phyloP scores from a whole-genome alignment of 1,140 invertebrate genomes.

The Paraescarpia echinospica region DNA sequence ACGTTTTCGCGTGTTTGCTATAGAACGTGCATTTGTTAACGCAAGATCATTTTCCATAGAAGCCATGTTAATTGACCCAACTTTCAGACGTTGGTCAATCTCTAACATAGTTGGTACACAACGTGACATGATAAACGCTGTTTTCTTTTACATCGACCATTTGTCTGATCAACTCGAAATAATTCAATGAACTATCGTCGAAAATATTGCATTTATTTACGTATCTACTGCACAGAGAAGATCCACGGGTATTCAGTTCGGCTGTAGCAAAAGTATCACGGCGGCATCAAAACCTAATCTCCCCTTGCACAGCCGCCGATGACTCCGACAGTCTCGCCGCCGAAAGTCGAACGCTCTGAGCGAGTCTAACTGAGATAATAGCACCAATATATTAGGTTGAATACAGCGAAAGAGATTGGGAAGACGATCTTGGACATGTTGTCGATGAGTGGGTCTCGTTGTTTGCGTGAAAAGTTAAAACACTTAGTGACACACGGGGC shows the following conservation, averaged over 20 bases:
- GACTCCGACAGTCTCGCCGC: no score
- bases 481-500: neutral
- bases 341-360: no score
- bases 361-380: neutral
- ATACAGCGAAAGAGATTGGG: neutral
- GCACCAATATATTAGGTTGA: neutral
- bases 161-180: neutral
- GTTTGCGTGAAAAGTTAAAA: slow-evolving; percentile 42
- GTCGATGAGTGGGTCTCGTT: slow-evolving; percentile 27
- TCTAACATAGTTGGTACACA: neutral
- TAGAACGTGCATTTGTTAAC: no score
- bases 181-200: neutral
- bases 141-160: neutral
- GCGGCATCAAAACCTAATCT: no score
- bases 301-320: no score
- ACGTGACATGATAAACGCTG: neutral
- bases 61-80: neutral
- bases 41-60: no score
- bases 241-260: neutral
- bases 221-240: neutral
- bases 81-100: neutral
- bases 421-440: neutral
- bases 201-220: neutral
- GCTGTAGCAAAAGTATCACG: neutral
- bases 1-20: no score